Conservation (phyloP, 2,797 vertebrate genomes). For the Poeciliopsis paucimaculata region DNA sequence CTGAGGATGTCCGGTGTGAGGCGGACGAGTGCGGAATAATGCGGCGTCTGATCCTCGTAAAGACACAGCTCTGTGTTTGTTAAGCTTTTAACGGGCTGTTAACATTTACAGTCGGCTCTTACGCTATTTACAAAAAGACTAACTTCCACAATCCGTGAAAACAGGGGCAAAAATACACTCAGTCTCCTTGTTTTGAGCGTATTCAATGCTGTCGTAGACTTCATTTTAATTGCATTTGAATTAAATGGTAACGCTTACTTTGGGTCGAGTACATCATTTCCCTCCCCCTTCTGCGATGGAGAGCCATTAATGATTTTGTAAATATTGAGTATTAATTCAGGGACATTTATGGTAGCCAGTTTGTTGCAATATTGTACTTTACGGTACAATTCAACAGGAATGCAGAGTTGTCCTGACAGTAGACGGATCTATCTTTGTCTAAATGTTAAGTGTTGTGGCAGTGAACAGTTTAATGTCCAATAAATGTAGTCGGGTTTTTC, state of each 20-base stretch:
- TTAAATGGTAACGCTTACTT: background rate
- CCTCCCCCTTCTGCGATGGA: background rate
- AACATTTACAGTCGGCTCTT: constrained; percentile 53
- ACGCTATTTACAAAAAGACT: constrained; percentile 40
- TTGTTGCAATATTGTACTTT: constrained; percentile 14
- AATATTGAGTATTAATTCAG: constrained; percentile 6
- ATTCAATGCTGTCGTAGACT: background rate
- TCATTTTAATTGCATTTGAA: background rate
- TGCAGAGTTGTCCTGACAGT: background rate
- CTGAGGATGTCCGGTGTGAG: constrained; percentile 75
- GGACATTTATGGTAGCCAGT: constrained; percentile 23
- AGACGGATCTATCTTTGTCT: background rate
- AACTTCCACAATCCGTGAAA: constrained; percentile 34
- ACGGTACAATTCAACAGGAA: background rate
- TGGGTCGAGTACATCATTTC: background rate
- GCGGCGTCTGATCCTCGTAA: constrained; percentile 70
- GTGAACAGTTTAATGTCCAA: background rate
- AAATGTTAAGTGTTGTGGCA: background rate
- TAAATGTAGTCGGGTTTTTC: background rate
- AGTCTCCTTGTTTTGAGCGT: background rate
- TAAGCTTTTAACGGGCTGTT: constrained; percentile 85
- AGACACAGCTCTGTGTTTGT: constrained; percentile 78
- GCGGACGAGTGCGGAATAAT: constrained; percentile 57
- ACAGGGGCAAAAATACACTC: constrained; percentile 21
- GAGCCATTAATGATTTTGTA: constrained; percentile 28